Base-by-base conservation (phyloP, 2,797 vertebrate genomes). In the Tapera naevia region DNA sequence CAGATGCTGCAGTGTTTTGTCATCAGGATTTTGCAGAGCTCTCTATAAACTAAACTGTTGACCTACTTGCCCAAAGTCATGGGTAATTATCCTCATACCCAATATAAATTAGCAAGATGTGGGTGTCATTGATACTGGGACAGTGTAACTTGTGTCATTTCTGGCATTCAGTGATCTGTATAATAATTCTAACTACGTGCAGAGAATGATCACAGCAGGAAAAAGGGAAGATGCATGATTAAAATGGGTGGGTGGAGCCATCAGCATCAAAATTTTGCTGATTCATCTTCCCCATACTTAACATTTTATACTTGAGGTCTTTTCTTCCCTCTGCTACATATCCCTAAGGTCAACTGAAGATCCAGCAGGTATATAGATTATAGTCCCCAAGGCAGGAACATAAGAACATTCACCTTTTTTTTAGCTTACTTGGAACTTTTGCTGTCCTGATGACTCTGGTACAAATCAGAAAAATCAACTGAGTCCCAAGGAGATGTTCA, bases 71-170 rank as follows among this genome's bases (percentile, higher is more conserved):
- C 83, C 48, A 28, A 62, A 92, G 91, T 66, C 71, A 80, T 8
- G 75, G n/a, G 73, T 53, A 75, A 86, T 86, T 93, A 95, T 94
- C 92, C 93, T 71, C 72, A 33, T 48, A 94, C 81, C 61, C 84
- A 75, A 69, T 60, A 86, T 75, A 72, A 91, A 86, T 86, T 88
- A 89, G 45, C 79, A 80, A 93, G 71, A 88, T 66, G 58, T 91
- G 92, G 27, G 46, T 78, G 43, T 88, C 85, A 30, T 65, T 94
- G 88, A 94, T 94, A 94, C 21, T 22, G 24, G 69, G 39, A 87
- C 57, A 32, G 27, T 37, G n/a, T 75, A 86, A 89, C 58, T 83
- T 85, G 33, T 57, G 92, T 78, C 7, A 61, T 71, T 94, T 82
- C 64, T 94, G 86, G 45, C 33, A 76, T 69, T 85, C 27, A 4